Base-by-base conservation (phyloP, 2,888 invertebrate species). In the Drosophila acutilabella region DNA sequence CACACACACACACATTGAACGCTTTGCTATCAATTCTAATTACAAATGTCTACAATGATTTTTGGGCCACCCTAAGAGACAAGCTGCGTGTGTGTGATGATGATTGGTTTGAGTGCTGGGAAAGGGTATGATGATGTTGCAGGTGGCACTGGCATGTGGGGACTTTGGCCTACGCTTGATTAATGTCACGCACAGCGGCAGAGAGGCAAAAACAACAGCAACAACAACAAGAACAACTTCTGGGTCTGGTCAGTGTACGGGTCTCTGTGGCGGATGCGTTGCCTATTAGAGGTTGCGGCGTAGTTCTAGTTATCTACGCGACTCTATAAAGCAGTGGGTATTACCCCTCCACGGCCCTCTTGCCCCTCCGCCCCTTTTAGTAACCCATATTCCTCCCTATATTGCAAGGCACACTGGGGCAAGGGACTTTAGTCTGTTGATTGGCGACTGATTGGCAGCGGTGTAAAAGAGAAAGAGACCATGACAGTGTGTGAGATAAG, bases 1-100 rank as follows among this genome's bases (percentile, higher is more conserved):
- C 44, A 1, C n/a, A 38, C 45, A 4, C 54, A 23, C 38, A 23
- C 16, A 18, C 36, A 36, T 36, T 40, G 54, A 20, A 40, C 40
- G 58, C 61, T 45, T 45, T 87, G 87, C 85, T 85, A 91, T 91
- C 90, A 91, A 91, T 91, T 91, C 91, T 91, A 91, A 91, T 91
- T 91, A 90, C 91, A 91, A 90, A 90, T 91, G 91, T 91, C 91
- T 91, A 91, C 91, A 91, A 91, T 87, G 90, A 91, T 90, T 91
- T 90, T 91, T 91, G 60, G 88, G 78, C 71, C 81, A 75, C 74
- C 66, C 79, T 36, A 14, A n/a, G n/a, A 30, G 33, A 14, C 33
- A 16, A 48, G 40, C 42, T 51, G 16, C 33, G 33, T 33, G 16
- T 64, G 71, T 47, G 33, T n/a, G 2, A 44, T 47, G 69, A 26